These are phyloP conservation scores for Numida meleagris DNA, from an alignment of 2,113 vertebrate genomes.

Conservation along the genomic window DNA sequence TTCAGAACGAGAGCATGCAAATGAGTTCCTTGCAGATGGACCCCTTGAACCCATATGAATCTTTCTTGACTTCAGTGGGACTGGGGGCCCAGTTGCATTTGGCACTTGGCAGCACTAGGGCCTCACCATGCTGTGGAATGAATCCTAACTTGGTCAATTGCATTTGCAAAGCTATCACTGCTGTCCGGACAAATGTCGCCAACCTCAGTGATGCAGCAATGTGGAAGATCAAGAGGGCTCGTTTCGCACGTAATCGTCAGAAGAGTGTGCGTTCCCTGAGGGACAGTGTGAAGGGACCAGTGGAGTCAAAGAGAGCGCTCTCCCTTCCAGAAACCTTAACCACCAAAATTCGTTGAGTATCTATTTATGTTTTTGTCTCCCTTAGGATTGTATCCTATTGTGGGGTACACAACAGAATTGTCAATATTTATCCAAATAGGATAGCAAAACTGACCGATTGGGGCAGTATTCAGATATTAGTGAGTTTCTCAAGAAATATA, in stretches of 20 bases:
- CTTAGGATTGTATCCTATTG: neutral
- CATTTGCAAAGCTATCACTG: slow-evolving; percentile 91
- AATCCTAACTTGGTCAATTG: slow-evolving; percentile 63
- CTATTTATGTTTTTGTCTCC: slow-evolving; percentile 28
- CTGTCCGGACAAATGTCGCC: slow-evolving; percentile 95
- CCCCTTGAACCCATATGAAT: neutral
- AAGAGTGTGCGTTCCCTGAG: slow-evolving; percentile 95
- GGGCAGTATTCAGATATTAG: neutral
- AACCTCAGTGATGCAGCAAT: slow-evolving; percentile 95
- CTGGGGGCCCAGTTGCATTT: slow-evolving; percentile 17
- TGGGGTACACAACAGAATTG: slow-evolving; percentile 1
- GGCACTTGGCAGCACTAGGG: neutral
- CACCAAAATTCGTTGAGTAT: slow-evolving; percentile 95
- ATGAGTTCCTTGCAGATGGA: slow-evolving; percentile 46
- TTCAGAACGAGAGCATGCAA: neutral
- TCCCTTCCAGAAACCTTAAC: slow-evolving; percentile 95
- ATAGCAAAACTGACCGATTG: neutral
- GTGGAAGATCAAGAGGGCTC: slow-evolving; percentile 98
- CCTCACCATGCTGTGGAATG: slow-evolving; percentile 27
- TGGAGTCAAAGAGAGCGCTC: slow-evolving; percentile 92
- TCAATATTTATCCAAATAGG: neutral
- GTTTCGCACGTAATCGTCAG: slow-evolving; percentile 97
- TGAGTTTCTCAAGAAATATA: neutral
- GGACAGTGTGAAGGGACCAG: slow-evolving; percentile 91
- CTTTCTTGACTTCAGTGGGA: slow-evolving; percentile 6